A percentile compares a stretch with the other conserved stretches of the same genome.
Conservation (phyloP, 2,888 invertebrate genomes). For the Cryptus armator region DNA sequence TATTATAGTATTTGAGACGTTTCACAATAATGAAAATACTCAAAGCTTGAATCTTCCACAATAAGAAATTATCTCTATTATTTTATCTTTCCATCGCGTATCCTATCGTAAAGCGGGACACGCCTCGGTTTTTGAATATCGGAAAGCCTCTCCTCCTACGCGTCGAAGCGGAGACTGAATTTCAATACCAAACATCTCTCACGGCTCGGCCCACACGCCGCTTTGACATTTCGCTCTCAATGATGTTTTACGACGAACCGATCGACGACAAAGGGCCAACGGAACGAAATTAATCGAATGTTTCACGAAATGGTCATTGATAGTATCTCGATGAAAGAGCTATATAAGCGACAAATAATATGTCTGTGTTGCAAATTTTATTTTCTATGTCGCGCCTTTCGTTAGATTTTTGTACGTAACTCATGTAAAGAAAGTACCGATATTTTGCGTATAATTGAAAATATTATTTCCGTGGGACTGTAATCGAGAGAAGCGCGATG, state of each 20-base stretch:
- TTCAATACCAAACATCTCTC: neutral
- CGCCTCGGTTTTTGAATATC: neutral
- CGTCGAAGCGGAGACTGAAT: neutral
- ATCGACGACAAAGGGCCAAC: slow-evolving; percentile 12
- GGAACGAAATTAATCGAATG: neutral
- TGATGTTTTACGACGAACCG: neutral
- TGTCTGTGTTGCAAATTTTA: neutral
- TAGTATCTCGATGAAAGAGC: neutral
- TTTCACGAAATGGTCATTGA: neutral
- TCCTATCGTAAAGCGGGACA: neutral
- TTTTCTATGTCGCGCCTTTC: neutral
- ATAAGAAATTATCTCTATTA: neutral
- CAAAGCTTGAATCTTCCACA: neutral
- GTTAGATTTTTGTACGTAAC: neutral
- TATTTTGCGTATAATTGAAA: neutral
- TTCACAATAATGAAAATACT: neutral
- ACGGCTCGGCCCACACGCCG: neutral
- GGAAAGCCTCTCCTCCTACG: neutral
- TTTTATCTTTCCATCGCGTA: neutral
- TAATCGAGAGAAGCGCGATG: slow-evolving; percentile 58
- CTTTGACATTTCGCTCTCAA: neutral
- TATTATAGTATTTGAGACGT: neutral
- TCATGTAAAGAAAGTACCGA: neutral
- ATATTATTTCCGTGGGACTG: slow-evolving; percentile 7
- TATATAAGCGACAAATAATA: neutral